phyloP scores from a whole-genome alignment of 2,113 vertebrate species.

The Cryptotis parvus region DNA sequence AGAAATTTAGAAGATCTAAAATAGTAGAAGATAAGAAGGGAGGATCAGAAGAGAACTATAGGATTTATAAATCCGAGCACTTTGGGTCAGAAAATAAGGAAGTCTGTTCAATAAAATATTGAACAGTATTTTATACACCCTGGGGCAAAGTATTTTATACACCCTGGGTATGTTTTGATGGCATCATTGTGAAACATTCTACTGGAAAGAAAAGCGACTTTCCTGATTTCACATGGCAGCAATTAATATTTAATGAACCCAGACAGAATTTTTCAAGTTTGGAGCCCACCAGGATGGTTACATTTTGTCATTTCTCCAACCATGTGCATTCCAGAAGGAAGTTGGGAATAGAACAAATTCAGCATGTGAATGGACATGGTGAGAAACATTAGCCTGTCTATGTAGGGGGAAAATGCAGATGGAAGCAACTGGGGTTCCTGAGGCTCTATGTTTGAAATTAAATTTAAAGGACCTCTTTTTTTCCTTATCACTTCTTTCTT shows the following conservation, averaged over 20 bases:
- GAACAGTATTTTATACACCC: neutral
- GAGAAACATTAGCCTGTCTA: neutral
- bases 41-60: conserved; percentile 3
- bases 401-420: conserved; percentile 11
- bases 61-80: neutral
- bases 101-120: conserved; percentile 37
- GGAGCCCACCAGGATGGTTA: neutral
- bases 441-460: conserved; percentile 52
- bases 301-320: conserved; percentile 39
- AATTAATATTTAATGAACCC: conserved; percentile 7
- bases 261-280: neutral
- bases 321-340: conserved; percentile 40
- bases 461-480: neutral
- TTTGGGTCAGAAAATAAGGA: conserved; percentile 3
- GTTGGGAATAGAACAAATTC: neutral
- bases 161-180: neutral
- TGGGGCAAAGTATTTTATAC: neutral
- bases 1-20: neutral
- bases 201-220: neutral
- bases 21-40: neutral
- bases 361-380: neutral
- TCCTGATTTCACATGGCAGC: neutral
- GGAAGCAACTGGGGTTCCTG: neutral
- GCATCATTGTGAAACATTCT: conserved; percentile 30
- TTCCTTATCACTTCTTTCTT: neutral